Percentiles rank a stretch among this genome's conserved stretches.
These are phyloP conservation scores for Oncorhynchus gorbuscha DNA, from an alignment of 2,113 vertebrate species.

Conservation along the genomic window DNA sequence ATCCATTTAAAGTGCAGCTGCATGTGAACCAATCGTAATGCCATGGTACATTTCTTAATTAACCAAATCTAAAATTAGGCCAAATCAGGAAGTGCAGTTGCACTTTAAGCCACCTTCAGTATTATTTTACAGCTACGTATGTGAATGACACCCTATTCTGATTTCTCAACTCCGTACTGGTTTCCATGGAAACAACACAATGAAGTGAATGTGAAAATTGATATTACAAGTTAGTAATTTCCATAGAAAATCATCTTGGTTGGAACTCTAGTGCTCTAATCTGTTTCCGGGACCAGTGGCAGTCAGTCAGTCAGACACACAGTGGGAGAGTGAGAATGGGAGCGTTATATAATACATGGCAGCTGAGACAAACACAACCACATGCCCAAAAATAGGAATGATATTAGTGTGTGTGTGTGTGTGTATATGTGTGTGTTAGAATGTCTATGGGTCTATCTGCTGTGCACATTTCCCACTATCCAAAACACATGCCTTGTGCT, in stretches of 20 bases:
- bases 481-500: background rate
- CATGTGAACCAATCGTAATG: too few species aligned
- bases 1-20: too few species aligned
- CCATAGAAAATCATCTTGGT: background rate
- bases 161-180: constrained; percentile 10
- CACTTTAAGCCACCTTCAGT: too few species aligned
- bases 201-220: constrained; percentile 1
- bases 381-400: constrained; percentile 13
- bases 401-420: background rate
- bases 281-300: too few species aligned
- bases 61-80: too few species aligned
- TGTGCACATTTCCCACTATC: background rate
- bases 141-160: background rate
- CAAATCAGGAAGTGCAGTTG: too few species aligned
- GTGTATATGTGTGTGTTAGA: background rate
- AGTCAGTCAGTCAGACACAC: background rate
- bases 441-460: background rate
- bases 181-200: constrained; percentile 56
- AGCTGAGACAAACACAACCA: constrained; percentile 49
- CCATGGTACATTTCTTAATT: too few species aligned
- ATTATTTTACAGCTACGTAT: constrained; percentile 8
- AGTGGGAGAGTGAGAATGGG: background rate
- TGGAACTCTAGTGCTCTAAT: background rate
- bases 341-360: constrained; percentile 52
- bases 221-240: background rate